A percentile compares a stretch with the other conserved stretches of the same genome.
Conservation (phyloP, 2,888 invertebrate species). For the Latrodectus hesperus region DNA sequence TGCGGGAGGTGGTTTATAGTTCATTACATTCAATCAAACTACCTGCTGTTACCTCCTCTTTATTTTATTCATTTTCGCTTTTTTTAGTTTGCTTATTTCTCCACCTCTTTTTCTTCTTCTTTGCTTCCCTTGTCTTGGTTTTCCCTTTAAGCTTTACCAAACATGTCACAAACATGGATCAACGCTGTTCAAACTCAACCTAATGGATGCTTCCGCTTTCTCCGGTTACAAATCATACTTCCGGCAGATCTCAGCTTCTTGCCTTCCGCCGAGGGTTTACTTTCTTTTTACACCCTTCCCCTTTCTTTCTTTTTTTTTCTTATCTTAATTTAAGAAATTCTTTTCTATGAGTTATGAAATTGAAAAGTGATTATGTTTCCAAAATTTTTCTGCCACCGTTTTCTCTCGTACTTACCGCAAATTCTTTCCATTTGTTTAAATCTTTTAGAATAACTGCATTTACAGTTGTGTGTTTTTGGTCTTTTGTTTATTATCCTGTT, state of each 20-base stretch:
- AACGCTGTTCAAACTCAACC: conserved; percentile 49
- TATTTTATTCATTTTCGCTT: conserved; percentile 18
- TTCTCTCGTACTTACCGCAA: too few relatives aligned
- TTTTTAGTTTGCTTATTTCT: neutral
- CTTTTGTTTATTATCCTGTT: too few relatives aligned
- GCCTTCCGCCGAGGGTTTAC: conserved; percentile 15
- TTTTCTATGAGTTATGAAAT: conserved; percentile 10
- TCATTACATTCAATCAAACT: conserved; percentile 61
- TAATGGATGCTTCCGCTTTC: conserved; percentile 53
- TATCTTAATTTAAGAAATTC: neutral
- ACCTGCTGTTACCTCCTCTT: conserved; percentile 34
- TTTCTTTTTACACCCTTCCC: conserved; percentile 4
- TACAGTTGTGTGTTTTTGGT: too few relatives aligned
- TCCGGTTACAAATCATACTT: conserved; percentile 60
- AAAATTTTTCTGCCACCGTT: neutral
- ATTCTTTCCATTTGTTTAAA: too few relatives aligned
- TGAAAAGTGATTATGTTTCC: conserved; percentile 39
- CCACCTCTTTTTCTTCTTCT: conserved; percentile 40
- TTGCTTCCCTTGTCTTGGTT: conserved; percentile 45
- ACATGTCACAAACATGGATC: conserved; percentile 59
- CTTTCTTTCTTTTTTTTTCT: conserved; percentile 14
- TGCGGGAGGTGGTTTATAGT: conserved; percentile 49
- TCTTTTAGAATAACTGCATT: too few relatives aligned
- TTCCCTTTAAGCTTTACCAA: conserved; percentile 44
- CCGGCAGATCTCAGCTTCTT: conserved; percentile 48